Base-by-base conservation (phyloP, 2,888 invertebrate genomes). In the Latrodectus hesperus region DNA sequence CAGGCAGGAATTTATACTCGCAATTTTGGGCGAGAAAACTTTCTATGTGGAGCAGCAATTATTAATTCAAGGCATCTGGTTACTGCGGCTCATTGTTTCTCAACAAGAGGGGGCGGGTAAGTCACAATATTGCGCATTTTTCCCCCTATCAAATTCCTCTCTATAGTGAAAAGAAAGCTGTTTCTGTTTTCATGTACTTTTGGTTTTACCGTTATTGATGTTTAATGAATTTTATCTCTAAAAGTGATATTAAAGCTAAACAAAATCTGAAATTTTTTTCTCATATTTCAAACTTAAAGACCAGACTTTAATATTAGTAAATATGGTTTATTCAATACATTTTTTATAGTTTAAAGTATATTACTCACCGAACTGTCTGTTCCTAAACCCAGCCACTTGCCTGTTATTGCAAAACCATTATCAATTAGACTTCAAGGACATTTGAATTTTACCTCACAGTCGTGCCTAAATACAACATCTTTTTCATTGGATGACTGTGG, bases 81-180 rank as follows among this genome's bases (percentile, higher is more conserved):
- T 0, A 89, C 89, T 8, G 89, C 89, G n/a, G 89, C 89, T 6
- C 89, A 89, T 51, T 89, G 89, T 70, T 84, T 89, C 14, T 10
- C n/a, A 6, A 55, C 51, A 1, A 79, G 86, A 26, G 88, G 87
- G n/a, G 74, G 81, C 22, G 74, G 67, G 88, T 88, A 74, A 73
- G 88, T 85, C 8, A 12, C 10, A 22, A 22, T 12, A 52, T 72
- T 16, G 11, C 51, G n/a, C 6, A n/a, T 22, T 16, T 17, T 22
- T 70, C 0, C 9, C n/a, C 16, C 38, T 72, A 12, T 16, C 14
- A 26, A n/a, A 1, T 22, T 26, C 8, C 9, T 16, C 0, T n/a
- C 38, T n/a, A 12, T 9, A 9, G 12, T 70, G 5, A 70, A n/a
- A n/a, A 14, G 10, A n/a, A 1, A 70, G 22, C 22, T 14, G n/a